Base-by-base conservation (phyloP, 2,888 invertebrate genomes). In the Caenorhabditis sp. region DNA sequence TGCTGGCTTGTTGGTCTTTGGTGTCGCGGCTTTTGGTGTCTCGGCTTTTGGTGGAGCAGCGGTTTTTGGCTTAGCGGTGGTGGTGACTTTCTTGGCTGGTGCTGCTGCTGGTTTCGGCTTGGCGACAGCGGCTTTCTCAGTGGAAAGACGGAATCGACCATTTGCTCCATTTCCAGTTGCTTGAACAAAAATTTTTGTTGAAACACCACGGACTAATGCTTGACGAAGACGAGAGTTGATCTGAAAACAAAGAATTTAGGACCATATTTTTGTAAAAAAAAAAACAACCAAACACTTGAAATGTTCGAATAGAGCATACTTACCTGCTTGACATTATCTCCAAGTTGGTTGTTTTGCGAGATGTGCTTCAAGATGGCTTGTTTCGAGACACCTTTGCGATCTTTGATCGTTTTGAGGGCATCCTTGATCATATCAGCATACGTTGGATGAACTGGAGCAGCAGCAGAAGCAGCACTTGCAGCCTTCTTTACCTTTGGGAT, bases 311-410 rank as follows among this genome's bases (percentile, higher is more conserved):
- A n/a, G n/a, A n/a, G n/a, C n/a, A n/a, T n/a, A n/a, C n/a, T n/a
- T 67, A 73, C 73, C 59, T 62, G 63, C 53, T 61, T 49, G 19
- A 69, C 69, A 37, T 74, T 74, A 21, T 67, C 69, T 61, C 69
- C 88, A 37, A 90, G 88, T 60, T 88, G 88, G 88, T 86, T 89
- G 85, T 89, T 87, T 36, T 84, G 81, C 53, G 86, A 69, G 69
- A 90, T 88, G 84, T 89, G 89, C 73, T 90, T 89, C 63, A 89
- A 81, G 72, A 90, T 88, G 21, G 89, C 89, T 75, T 89, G 89
- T 61, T 89, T 85, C 6, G 89, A 89, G 23, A 89, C 89, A n/a
- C 90, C 90, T 62, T 88, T 87, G 37, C 88, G 81, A 64, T 90
- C 89, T 75, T 89, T 89, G 69, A 90, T 79, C 19, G 82, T 74